Evolutionary conservation across 2,113 vertebrate genomes (phyloP).

Genomic region (Puma concolor): DNA sequence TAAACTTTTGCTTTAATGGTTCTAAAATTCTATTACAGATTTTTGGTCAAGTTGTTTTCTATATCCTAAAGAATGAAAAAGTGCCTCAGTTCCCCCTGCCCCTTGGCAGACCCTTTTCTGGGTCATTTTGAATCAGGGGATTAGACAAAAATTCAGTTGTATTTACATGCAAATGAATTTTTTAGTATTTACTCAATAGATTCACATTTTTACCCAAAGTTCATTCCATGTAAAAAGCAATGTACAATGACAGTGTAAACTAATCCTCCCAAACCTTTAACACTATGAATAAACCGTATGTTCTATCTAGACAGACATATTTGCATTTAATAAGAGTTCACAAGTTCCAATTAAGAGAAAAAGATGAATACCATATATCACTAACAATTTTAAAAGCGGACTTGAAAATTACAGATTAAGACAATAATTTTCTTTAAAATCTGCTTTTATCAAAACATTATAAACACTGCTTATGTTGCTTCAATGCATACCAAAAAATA

Average conservation of each 20-base stretch:
- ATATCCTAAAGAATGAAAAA: constrained; percentile 49
- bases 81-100: not conserved
- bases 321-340: constrained; percentile 14
- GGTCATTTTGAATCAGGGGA: constrained; percentile 7
- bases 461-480: not conserved
- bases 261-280: constrained; percentile 10
- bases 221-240: constrained; percentile 38
- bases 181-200: constrained; percentile 8
- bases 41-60: constrained; percentile 7
- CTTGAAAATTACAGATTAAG: constrained; percentile 1
- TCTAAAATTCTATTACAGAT: not conserved
- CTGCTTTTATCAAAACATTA: constrained; percentile 21
- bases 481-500: not conserved
- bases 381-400: constrained; percentile 26
- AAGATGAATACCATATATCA: not conserved
- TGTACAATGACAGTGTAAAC: not conserved
- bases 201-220: not conserved
- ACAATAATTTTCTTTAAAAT: constrained; percentile 9
- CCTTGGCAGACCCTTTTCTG: not conserved
- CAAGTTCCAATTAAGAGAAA: constrained; percentile 47
- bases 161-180: constrained; percentile 15
- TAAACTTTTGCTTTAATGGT: not conserved
- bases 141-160: constrained; percentile 45
- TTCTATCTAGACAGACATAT: not conserved
- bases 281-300: not conserved